phyloP scores from a whole-genome alignment of 2,797 vertebrate genomes.

The Oreochromis grahami region DNA sequence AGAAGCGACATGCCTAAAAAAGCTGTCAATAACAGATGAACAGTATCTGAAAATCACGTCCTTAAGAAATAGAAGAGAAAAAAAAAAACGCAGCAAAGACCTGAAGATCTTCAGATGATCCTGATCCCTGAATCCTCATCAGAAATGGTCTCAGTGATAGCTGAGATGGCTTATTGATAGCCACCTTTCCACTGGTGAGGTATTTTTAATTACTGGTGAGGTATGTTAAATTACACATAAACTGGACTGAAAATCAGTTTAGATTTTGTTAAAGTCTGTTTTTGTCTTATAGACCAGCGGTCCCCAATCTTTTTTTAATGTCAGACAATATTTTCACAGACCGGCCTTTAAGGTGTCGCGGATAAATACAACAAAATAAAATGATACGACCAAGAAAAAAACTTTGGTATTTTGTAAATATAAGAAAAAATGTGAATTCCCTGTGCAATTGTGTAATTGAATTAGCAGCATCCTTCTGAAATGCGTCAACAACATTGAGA shows the following conservation, averaged over 20 bases:
- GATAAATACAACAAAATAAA: background rate
- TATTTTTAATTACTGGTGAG: fast-evolving
- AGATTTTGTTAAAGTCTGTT: background rate
- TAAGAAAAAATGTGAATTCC: background rate
- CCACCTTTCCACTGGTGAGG: background rate
- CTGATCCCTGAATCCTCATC: background rate
- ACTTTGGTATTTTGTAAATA: fast-evolving
- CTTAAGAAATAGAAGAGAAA: background rate
- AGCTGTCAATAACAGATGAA: background rate
- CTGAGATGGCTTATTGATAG: background rate
- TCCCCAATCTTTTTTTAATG: background rate
- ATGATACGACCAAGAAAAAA: background rate
- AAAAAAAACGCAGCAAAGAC: background rate
- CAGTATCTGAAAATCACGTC: background rate
- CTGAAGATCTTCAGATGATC: background rate
- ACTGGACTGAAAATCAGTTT: background rate
- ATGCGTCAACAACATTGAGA: background rate
- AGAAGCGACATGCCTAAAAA: background rate
- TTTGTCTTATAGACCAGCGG: background rate
- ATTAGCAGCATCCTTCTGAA: background rate
- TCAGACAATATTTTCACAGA: background rate
- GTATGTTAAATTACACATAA: background rate
- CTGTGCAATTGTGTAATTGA: background rate
- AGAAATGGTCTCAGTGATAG: background rate
- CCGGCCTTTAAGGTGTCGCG: fast-evolving